phyloP scores from a whole-genome alignment of 1,140 invertebrate species.

The Pomacea maculata region DNA sequence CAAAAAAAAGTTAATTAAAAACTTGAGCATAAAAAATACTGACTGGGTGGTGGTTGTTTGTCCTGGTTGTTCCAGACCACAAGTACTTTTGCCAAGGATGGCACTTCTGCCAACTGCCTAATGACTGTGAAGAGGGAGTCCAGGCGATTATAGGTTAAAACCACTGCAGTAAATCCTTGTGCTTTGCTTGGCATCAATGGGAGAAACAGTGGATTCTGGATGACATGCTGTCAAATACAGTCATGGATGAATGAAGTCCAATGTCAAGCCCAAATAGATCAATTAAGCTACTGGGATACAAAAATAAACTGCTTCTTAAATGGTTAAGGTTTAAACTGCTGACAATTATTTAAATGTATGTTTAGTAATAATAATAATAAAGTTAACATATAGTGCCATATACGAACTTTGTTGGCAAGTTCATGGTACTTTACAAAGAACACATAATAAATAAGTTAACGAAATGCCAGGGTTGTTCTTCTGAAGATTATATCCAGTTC shows the following conservation, averaged over 20 bases:
- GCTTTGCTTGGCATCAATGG: conserved; percentile 82
- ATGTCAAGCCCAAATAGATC: background rate
- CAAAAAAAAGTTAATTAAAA: too few relatives aligned
- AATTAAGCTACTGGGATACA: background rate
- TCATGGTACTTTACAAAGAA: too few relatives aligned
- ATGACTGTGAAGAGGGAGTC: conserved; percentile 89
- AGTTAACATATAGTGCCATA: too few relatives aligned
- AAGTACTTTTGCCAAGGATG: conserved; percentile 96
- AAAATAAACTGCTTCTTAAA: too few relatives aligned
- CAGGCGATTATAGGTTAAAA: conserved; percentile 96
- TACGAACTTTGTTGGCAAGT: too few relatives aligned
- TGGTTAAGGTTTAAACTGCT: too few relatives aligned
- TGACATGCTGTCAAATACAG: conserved; percentile 33
- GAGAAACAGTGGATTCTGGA: conserved; percentile 77
- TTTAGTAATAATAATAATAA: too few relatives aligned
- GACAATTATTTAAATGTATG: too few relatives aligned
- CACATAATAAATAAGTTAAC: too few relatives aligned
- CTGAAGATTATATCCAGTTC: too few relatives aligned
- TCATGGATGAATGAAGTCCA: background rate
- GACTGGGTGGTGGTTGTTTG: conserved; percentile 79
- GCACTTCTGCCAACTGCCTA: conserved; percentile 83
- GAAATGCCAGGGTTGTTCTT: too few relatives aligned
- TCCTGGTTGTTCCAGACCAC: conserved; percentile 97
- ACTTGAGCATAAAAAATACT: conserved; percentile 14
- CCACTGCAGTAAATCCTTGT: conserved; percentile 95